These are phyloP conservation scores for Drosophila hydei DNA, from an alignment of 1,140 invertebrate species.

Conservation along the genomic window DNA sequence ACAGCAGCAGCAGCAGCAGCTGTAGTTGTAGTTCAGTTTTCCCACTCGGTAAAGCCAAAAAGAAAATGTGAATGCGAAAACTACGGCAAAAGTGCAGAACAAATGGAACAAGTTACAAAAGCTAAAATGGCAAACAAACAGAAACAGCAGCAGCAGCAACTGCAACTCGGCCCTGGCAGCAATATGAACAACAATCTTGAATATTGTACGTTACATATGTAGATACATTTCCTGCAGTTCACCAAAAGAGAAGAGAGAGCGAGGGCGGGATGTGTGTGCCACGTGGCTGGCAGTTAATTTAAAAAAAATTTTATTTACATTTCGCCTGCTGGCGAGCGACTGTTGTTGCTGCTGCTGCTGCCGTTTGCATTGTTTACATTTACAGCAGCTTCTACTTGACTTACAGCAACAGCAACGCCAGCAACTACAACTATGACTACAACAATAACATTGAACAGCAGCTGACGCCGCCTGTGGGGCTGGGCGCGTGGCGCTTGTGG, in stretches of 20 bases:
- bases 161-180: conserved; percentile 51
- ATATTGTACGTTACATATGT: conserved; percentile 78
- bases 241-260: conserved; percentile 23
- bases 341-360: conserved; percentile 24
- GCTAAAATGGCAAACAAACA: conserved; percentile 76
- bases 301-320: conserved; percentile 76
- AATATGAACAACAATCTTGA: conserved; percentile 81
- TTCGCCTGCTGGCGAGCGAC: conserved; percentile 60
- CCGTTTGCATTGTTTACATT: conserved; percentile 75
- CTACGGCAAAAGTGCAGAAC: conserved; percentile 73
- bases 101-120: conserved; percentile 75
- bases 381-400: conserved; percentile 74
- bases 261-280: conserved; percentile 1
- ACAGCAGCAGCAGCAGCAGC: not conserved
- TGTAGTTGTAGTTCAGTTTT: conserved; percentile 2
- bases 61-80: conserved; percentile 54
- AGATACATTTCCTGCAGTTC: conserved; percentile 78
- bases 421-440: conserved; percentile 26
- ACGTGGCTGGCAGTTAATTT: conserved; percentile 76
- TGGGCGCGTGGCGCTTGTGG: conserved; percentile 3
- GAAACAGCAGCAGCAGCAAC: conserved; percentile 25
- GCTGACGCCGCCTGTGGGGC: conserved; percentile 57
- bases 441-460: conserved; percentile 39
- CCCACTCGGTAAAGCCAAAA: conserved; percentile 20
- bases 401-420: conserved; percentile 55